phyloP scores from a whole-genome alignment of 2,888 invertebrate genomes.

The Phania funesta region DNA sequence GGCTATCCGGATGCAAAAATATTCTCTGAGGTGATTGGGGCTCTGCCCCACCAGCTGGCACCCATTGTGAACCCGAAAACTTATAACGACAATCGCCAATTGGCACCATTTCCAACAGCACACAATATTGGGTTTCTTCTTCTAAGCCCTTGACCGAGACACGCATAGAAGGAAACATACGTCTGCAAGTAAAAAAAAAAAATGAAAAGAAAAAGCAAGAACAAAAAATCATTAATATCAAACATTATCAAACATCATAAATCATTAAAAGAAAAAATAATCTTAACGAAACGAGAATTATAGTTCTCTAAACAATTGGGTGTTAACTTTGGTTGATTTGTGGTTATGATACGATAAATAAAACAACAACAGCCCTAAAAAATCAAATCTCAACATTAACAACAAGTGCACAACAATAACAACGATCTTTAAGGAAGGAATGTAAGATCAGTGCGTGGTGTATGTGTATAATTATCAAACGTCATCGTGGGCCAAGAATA shows the following conservation, averaged over 20 bases:
- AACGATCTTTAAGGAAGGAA: neutral
- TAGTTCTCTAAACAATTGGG: constrained; percentile 69
- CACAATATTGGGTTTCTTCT: constrained; percentile 89
- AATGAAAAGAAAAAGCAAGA: neutral
- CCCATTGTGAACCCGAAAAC: constrained; percentile 92
- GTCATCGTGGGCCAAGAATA: constrained; percentile 40
- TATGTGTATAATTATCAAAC: constrained; percentile 56
- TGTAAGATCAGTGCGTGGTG: neutral
- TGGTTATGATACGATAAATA: constrained; percentile 69
- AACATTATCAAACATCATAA: constrained; percentile 66
- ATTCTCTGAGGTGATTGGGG: constrained; percentile 88
- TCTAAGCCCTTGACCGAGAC: constrained; percentile 89
- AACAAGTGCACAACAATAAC: constrained; percentile 44
- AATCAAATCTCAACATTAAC: constrained; percentile 35
- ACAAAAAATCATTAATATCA: neutral
- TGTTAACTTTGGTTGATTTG: constrained; percentile 74
- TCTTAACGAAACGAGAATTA: constrained; percentile 45
- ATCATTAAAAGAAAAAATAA: constrained; percentile 70
- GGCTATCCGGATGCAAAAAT: constrained; percentile 93
- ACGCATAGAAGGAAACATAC: constrained; percentile 95
- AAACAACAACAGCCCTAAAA: neutral
- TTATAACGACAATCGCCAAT: constrained; percentile 89
- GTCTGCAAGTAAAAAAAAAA: constrained; percentile 82
- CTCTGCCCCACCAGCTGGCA: constrained; percentile 92
- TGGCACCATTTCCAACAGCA: constrained; percentile 89